Percentiles rank a stretch among this genome's conserved stretches.
phyloP scores from a whole-genome alignment of 2,888 invertebrate species.

The Scaptomyza flava region DNA sequence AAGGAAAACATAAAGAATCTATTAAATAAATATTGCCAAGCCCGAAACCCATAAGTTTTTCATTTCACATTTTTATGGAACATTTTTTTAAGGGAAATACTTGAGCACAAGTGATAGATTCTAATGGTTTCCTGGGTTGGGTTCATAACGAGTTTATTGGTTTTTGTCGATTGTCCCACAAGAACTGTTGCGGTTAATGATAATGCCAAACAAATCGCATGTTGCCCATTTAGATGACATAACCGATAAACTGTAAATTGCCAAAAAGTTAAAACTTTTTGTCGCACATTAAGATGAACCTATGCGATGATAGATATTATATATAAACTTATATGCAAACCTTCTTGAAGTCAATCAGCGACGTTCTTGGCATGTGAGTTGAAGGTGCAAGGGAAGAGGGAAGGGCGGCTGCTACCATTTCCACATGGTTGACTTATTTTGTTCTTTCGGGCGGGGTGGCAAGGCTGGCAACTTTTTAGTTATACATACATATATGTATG shows the following conservation, averaged over 20 bases:
- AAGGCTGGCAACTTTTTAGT: slow-evolving; percentile 64
- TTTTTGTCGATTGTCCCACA: slow-evolving; percentile 7
- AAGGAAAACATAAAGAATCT: not conserved
- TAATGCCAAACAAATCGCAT: slow-evolving; percentile 67
- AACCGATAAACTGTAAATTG: slow-evolving; percentile 79
- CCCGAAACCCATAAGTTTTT: not conserved
- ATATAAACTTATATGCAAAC: slow-evolving; percentile 40
- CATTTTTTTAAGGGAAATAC: not conserved
- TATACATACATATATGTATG: slow-evolving; percentile 48
- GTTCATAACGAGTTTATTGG: slow-evolving; percentile 38
- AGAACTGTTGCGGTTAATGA: slow-evolving; percentile 37
- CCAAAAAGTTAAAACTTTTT: slow-evolving; percentile 56
- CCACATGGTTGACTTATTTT: slow-evolving; percentile 70
- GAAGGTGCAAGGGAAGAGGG: not conserved
- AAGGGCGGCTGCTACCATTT: slow-evolving; percentile 35
- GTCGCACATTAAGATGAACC: slow-evolving; percentile 71
- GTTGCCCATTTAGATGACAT: slow-evolving; percentile 76
- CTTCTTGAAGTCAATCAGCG: slow-evolving; percentile 67
- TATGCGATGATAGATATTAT: slow-evolving; percentile 19
- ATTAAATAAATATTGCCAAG: not conserved
- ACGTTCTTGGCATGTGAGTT: slow-evolving; percentile 43
- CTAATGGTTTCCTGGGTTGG: slow-evolving; percentile 32
- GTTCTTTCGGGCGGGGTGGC: slow-evolving; percentile 11
- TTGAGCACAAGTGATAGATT: slow-evolving; percentile 20
- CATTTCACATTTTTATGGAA: not conserved